Evolutionary conservation across 2,888 invertebrate genomes (phyloP), one percentile per base, ranked within the genome.

Genomic region (Arctia plantaginis): DNA sequence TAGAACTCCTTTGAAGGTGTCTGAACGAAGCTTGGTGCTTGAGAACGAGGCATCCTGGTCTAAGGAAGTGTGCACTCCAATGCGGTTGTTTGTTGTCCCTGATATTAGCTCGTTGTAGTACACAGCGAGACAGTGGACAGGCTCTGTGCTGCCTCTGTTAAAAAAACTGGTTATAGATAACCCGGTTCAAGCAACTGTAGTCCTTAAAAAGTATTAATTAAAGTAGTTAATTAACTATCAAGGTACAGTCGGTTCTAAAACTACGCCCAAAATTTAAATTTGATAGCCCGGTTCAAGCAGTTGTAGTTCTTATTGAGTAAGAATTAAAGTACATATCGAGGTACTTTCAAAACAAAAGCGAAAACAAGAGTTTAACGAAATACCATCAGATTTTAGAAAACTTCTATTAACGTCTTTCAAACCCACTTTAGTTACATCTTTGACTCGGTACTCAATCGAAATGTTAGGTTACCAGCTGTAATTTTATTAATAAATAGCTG

Each of bases 21-120:
- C 99, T 0, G 98, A 97, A 51, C 98, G 96, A 23, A 99, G 95
- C 90, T 98, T 98, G 18, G 98, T 98, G 80, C 98, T 98, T 1
- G 98, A 98, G 93, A 98, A 98, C 0, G 97, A 96, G 0, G 98
- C 97, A 86, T 97, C 97, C 20, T 96, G 96, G 82, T 97, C 97
- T 23, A 97, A 95, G 0, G 97, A 96, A 0, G 98, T 97, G 92
- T 98, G 98, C 68, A 98, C 98, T 27, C 99, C 98, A 83, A 99
- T 97, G 51, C 98, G 97, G 91, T 99, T 99, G 77, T 98, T 99
- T 0, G 99, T 99, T 0, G 99, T 99, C 47, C 98, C 99, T 13
- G 98, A 98, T 79, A 99, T 97, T 77, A 99, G 94, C 91, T 98
- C 98, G 84, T 97, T 96, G 89, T 97, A 97, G 92, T 98, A 97